Evolutionary conservation across 2,113 vertebrate genomes (phyloP).

Genomic region (Bostrychus sinensis): DNA sequence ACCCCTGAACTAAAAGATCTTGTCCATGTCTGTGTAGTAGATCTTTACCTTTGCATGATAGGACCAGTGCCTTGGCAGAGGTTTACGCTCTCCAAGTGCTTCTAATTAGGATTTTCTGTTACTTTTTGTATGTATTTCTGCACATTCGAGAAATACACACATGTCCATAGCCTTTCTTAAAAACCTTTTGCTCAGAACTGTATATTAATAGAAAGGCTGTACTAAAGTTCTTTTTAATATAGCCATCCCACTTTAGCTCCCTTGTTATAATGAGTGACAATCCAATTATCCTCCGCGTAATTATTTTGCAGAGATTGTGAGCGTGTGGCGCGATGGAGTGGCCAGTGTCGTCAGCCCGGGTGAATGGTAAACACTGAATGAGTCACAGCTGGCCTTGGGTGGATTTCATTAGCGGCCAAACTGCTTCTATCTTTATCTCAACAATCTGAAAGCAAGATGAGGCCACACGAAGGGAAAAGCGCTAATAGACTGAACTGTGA

Average conservation of each 20-base stretch:
- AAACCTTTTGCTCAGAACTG: too few relatives aligned
- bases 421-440: slow-evolving; percentile 39
- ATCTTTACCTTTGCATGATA: too few relatives aligned
- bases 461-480: background rate
- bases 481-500: background rate
- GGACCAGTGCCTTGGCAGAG: too few relatives aligned
- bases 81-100: too few relatives aligned
- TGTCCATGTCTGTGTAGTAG: too few relatives aligned
- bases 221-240: background rate
- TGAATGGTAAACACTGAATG: slow-evolving; percentile 52
- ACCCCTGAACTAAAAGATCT: too few relatives aligned
- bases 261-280: background rate
- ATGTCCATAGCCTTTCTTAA: too few relatives aligned
- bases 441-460: slow-evolving; percentile 25
- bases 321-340: slow-evolving; percentile 17
- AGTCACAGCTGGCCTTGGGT: slow-evolving; percentile 55
- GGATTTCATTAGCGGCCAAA: slow-evolving; percentile 54
- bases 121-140: too few relatives aligned
- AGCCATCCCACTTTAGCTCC: background rate
- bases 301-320: background rate
- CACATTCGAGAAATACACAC: too few relatives aligned
- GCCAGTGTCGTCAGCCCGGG: slow-evolving; percentile 44
- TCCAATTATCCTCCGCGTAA: slow-evolving; percentile 2
- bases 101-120: too few relatives aligned
- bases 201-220: too few relatives aligned